A percentile compares a stretch with the other conserved stretches of the same genome.
Evolutionary conservation across 2,888 invertebrate species (phyloP).

Genomic region (Cryptocheilus praepositus): DNA sequence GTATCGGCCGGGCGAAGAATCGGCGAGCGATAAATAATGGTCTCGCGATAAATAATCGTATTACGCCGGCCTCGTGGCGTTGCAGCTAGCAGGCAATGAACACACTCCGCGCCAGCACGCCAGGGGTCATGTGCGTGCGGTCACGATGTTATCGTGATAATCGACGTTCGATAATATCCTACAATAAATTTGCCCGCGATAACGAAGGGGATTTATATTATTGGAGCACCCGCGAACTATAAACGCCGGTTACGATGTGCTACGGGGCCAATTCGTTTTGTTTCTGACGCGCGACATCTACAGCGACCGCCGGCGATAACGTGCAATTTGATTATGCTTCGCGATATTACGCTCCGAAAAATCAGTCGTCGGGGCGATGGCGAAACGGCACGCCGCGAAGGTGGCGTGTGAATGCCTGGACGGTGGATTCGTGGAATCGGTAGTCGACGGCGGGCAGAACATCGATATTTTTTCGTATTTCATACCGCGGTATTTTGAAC

Average conservation of each 20-base stretch:
- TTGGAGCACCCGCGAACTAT: constrained; percentile 57
- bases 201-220: constrained; percentile 72
- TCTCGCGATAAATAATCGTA: constrained; percentile 65
- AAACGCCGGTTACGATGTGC: constrained; percentile 63
- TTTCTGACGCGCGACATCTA: constrained; percentile 46
- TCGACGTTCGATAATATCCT: constrained; percentile 72
- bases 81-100: constrained; percentile 33
- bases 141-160: constrained; percentile 71
- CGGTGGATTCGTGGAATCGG: too few species aligned
- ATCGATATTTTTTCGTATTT: too few species aligned
- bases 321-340: constrained; percentile 4
- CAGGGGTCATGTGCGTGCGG: constrained; percentile 55
- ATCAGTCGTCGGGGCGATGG: not conserved
- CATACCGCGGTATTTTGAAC: too few species aligned
- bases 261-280: constrained; percentile 65
- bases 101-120: constrained; percentile 29
- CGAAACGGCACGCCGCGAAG: too few species aligned
- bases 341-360: not conserved
- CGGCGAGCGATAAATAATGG: constrained; percentile 59
- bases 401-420: too few species aligned
- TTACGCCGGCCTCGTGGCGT: constrained; percentile 53
- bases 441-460: too few species aligned
- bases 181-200: constrained; percentile 70
- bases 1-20: constrained; percentile 48
- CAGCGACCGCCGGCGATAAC: constrained; percentile 32